Evolutionary conservation across 2,888 invertebrate species (phyloP).

Genomic region (Allygus modestus): DNA sequence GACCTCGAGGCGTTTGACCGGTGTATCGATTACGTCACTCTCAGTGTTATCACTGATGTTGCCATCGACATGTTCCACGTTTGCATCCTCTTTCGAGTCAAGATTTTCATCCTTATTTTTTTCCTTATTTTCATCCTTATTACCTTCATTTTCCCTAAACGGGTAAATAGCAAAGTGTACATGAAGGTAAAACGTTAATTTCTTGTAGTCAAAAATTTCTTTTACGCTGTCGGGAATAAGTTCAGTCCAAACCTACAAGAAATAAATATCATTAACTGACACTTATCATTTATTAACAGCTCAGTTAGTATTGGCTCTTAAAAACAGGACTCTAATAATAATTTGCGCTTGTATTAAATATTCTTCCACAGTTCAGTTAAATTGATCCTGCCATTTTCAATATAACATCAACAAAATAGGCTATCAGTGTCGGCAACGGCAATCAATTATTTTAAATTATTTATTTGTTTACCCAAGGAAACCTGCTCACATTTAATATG

Average conservation of each 20-base stretch:
- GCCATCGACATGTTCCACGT: background rate
- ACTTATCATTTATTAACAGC: too few relatives aligned
- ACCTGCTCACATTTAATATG: too few relatives aligned
- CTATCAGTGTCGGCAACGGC: too few relatives aligned
- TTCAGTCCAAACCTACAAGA: slow-evolving; percentile 72
- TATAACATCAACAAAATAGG: too few relatives aligned
- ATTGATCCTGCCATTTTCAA: too few relatives aligned
- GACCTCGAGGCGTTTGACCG: slow-evolving; percentile 18
- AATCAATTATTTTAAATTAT: too few relatives aligned
- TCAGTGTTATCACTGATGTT: background rate
- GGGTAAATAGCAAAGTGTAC: slow-evolving; percentile 73
- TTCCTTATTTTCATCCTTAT: slow-evolving; percentile 62
- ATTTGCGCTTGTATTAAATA: too few relatives aligned
- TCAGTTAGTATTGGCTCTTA: too few relatives aligned
- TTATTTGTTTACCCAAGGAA: too few relatives aligned
- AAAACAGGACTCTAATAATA: too few relatives aligned
- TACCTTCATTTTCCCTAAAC: slow-evolving; percentile 66
- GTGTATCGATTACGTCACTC: background rate
- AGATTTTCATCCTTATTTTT: slow-evolving; percentile 60
- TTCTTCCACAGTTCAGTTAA: too few relatives aligned
- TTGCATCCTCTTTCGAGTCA: slow-evolving; percentile 33
- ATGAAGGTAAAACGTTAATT: slow-evolving; percentile 73
- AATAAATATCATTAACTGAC: too few relatives aligned
- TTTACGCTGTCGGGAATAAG: slow-evolving; percentile 71
- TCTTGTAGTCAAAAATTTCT: slow-evolving; percentile 71